phyloP scores from a whole-genome alignment of 2,797 vertebrate species.

The Poeciliopsis infans region DNA sequence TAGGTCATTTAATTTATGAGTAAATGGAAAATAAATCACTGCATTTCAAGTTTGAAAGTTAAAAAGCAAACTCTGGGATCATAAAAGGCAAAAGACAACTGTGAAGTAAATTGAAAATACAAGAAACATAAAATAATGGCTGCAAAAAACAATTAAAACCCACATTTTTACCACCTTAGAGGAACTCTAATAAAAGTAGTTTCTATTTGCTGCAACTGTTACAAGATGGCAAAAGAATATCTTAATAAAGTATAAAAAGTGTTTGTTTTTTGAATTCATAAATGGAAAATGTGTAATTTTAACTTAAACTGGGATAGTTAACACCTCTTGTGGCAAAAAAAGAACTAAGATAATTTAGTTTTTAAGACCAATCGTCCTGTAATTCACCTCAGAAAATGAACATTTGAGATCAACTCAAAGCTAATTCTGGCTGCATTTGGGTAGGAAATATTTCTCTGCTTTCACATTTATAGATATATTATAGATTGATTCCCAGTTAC shows the following conservation, averaged over 20 bases:
- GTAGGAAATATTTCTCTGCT: not conserved
- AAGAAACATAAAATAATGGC: not conserved
- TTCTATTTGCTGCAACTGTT: not conserved
- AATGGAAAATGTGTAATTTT: too few relatives aligned
- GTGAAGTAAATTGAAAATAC: not conserved
- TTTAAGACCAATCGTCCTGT: not conserved
- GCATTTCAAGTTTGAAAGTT: not conserved
- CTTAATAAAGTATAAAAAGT: not conserved
- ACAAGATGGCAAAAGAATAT: not conserved
- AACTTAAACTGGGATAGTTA: not conserved
- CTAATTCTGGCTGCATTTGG: not conserved
- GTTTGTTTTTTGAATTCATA: not conserved
- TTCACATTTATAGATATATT: not conserved
- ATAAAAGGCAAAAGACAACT: not conserved
- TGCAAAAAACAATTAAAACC: not conserved
- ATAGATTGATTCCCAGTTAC: too few relatives aligned
- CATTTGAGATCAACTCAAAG: not conserved
- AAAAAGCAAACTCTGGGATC: not conserved
- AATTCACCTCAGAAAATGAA: not conserved
- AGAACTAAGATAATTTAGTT: too few relatives aligned
- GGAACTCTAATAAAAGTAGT: not conserved
- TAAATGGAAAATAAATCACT: not conserved
- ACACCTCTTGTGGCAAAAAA: not conserved
- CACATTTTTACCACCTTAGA: not conserved
- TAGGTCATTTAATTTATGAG: not conserved